Percentiles rank a stretch among this genome's conserved stretches.
Evolutionary conservation across 2,113 vertebrate species (phyloP).

Genomic region (Protomyctophum bolini): DNA sequence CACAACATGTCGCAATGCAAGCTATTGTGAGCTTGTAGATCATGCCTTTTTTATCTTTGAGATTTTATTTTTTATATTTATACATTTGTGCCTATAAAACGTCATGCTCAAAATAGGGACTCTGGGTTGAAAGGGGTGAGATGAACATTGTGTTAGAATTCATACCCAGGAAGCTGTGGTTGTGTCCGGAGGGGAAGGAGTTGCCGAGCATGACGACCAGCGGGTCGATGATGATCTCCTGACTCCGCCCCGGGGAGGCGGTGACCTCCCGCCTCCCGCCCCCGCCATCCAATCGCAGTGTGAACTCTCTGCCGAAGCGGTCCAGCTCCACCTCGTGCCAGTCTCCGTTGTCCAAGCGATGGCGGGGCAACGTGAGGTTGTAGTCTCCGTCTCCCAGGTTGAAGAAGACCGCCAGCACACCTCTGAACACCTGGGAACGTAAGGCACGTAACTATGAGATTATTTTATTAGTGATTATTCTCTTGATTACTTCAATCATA

Average conservation of each 20-base stretch:
- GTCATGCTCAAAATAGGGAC: too few species aligned
- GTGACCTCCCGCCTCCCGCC: slow-evolving; percentile 82
- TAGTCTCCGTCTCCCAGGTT: slow-evolving; percentile 88
- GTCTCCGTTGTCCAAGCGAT: slow-evolving; percentile 84
- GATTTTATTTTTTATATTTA: too few species aligned
- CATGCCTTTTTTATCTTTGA: too few species aligned
- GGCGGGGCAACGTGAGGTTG: slow-evolving; percentile 80
- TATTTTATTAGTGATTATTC: too few species aligned
- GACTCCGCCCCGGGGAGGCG: slow-evolving; percentile 78
- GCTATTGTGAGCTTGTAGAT: too few species aligned
- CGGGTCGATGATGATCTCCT: slow-evolving; percentile 86
- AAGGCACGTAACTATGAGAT: not conserved
- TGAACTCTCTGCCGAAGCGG: slow-evolving; percentile 86
- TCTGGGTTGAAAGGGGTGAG: too few species aligned
- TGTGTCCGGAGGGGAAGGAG: slow-evolving; percentile 79
- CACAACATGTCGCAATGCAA: too few species aligned
- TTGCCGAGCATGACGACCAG: slow-evolving; percentile 85
- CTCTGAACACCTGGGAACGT: slow-evolving; percentile 77
- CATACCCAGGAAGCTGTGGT: slow-evolving; percentile 85
- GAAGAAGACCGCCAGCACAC: slow-evolving; percentile 83
- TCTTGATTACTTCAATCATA: too few species aligned
- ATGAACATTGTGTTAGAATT: too few species aligned
- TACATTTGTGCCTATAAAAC: too few species aligned
- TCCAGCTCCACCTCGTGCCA: slow-evolving; percentile 87
- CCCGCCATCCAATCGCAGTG: slow-evolving; percentile 84